Percentiles rank a stretch among this genome's conserved stretches.
phyloP scores from a whole-genome alignment of 2,113 vertebrate species.

The Pterophyllum scalare region DNA sequence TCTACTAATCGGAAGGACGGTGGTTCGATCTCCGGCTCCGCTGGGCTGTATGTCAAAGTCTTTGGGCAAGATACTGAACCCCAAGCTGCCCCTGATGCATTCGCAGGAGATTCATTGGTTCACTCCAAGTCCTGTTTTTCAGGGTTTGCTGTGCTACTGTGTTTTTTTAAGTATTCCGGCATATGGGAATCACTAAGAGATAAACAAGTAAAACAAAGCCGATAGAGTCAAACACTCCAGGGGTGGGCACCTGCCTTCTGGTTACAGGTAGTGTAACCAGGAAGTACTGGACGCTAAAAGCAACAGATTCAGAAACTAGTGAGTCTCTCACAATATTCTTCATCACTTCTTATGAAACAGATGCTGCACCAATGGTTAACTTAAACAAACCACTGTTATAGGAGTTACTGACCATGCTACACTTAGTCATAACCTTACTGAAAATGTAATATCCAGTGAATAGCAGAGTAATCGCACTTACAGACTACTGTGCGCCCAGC shows the following conservation, averaged over 20 bases:
- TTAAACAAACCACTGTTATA: neutral
- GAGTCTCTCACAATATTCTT: neutral
- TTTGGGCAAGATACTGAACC: too few species aligned
- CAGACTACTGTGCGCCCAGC: neutral
- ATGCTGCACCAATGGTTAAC: too few species aligned
- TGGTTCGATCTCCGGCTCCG: too few species aligned
- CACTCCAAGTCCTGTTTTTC: neutral
- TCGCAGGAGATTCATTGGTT: neutral
- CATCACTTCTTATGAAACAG: neutral
- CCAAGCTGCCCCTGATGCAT: neutral
- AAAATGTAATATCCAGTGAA: neutral
- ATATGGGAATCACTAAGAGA: neutral
- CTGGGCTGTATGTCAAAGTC: too few species aligned
- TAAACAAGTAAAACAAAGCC: neutral
- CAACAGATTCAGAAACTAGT: neutral
- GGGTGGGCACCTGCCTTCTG: neutral
- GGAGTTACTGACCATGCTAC: neutral
- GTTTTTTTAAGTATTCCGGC: neutral
- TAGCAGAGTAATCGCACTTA: neutral
- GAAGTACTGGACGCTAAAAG: neutral
- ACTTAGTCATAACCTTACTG: neutral
- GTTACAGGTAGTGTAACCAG: neutral
- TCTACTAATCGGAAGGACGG: too few species aligned
- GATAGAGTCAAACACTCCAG: neutral
- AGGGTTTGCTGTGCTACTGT: neutral